These are phyloP conservation scores for Notarius lentiginosus DNA, from an alignment of 2,113 vertebrate genomes.

Conservation along the genomic window DNA sequence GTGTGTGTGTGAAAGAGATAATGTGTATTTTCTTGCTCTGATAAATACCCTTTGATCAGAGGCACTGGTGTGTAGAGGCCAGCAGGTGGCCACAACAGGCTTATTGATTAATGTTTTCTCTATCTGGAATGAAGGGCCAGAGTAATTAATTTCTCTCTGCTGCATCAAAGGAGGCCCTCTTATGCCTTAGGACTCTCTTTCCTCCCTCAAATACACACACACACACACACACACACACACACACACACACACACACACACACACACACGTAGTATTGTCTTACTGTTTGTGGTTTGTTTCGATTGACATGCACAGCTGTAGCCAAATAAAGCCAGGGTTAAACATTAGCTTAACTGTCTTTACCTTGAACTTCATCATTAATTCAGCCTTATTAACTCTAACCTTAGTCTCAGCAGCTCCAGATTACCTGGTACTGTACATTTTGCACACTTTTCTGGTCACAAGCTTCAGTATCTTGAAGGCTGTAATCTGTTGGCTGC, in stretches of 20 bases:
- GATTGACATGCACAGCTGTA: neutral
- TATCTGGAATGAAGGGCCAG: conserved; percentile 25
- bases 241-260: neutral
- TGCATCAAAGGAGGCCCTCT: conserved; percentile 21
- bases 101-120: conserved; percentile 38
- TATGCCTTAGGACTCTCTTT: conserved; percentile 21
- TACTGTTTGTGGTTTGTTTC: neutral
- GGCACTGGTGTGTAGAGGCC: conserved; percentile 18
- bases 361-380: neutral
- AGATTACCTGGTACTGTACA: neutral
- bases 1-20: neutral
- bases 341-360: neutral
- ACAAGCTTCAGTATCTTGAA: neutral
- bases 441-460: neutral
- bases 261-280: neutral
- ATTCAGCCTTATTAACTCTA: neutral
- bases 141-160: conserved; percentile 34
- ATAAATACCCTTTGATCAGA: conserved; percentile 37
- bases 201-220: neutral
- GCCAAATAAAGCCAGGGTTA: too few species aligned
- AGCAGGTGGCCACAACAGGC: conserved; percentile 31
- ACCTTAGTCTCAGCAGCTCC: neutral
- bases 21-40: conserved; percentile 26
- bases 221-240: neutral
- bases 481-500: neutral